Evolutionary conservation across 2,113 vertebrate genomes (phyloP).

Genomic region (Porphyrio hochstetteri): DNA sequence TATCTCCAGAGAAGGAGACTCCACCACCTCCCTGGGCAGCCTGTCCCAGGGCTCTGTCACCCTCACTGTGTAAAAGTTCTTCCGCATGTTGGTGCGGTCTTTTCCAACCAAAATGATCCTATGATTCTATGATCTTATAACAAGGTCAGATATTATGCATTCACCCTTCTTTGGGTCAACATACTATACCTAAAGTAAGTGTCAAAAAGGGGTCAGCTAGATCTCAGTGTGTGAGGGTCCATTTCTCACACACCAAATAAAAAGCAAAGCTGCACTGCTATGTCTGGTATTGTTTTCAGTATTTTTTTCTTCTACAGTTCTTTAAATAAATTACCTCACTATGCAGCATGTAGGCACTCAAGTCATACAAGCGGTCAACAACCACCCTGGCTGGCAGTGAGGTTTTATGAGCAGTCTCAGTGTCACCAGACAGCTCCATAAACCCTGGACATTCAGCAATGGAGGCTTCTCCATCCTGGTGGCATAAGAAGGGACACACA

Average conservation of each 20-base stretch:
- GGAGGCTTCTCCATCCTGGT: neutral
- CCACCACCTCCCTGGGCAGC: too few relatives aligned
- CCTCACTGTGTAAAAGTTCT: too few relatives aligned
- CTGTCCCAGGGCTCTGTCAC: too few relatives aligned
- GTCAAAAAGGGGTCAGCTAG: neutral
- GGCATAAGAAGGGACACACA: neutral
- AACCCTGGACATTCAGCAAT: fast-evolving
- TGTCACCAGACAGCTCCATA: neutral
- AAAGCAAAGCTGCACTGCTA: fast-evolving
- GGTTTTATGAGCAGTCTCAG: neutral
- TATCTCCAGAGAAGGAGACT: too few relatives aligned
- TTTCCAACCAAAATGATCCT: too few relatives aligned
- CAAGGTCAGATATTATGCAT: neutral
- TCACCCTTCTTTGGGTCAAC: neutral
- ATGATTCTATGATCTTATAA: neutral
- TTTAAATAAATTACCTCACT: neutral
- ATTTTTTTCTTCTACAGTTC: neutral
- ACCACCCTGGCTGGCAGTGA: neutral
- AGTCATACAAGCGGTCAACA: neutral
- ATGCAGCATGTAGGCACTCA: neutral
- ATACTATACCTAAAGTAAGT: neutral
- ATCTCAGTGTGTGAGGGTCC: neutral
- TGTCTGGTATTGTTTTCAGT: neutral
- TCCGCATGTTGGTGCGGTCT: too few relatives aligned
- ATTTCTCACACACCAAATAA: neutral